Evolutionary conservation across 1,140 invertebrate genomes (phyloP).

Genomic region (Eciton burchellii): DNA sequence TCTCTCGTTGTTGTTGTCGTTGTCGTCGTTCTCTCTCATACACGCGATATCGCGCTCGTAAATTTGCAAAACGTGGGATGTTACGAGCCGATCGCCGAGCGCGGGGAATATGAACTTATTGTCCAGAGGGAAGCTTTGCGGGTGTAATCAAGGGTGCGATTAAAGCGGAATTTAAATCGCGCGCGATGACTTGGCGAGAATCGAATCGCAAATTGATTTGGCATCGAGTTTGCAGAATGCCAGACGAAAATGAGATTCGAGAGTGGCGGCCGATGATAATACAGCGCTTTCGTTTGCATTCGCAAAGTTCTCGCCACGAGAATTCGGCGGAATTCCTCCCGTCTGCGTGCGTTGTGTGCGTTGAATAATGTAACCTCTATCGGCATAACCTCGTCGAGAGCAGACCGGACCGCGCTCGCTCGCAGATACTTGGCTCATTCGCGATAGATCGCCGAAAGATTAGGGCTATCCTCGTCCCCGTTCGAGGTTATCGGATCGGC

Average conservation of each 20-base stretch:
- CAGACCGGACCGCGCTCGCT: constrained; percentile 60
- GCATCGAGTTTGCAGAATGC: no score
- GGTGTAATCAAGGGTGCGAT: not conserved
- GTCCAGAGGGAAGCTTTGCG: not conserved
- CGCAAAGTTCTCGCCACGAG: no score
- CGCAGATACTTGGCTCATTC: constrained; percentile 81
- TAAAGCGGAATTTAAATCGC: not conserved
- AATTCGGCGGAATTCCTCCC: not conserved
- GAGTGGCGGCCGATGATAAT: no score
- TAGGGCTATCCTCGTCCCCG: constrained; percentile 75
- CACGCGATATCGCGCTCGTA: constrained; percentile 45
- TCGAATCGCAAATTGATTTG: no score
- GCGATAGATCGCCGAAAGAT: constrained; percentile 83
- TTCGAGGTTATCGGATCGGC: constrained; percentile 73
- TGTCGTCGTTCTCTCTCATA: constrained; percentile 5
- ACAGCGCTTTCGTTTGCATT: no score
- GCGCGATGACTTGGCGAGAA: no score
- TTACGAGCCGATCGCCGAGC: constrained; percentile 30
- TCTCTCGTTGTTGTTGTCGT: constrained; percentile 4
- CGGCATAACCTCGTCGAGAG: constrained; percentile 74
- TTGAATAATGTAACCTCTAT: constrained; percentile 76
- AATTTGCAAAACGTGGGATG: constrained; percentile 34
- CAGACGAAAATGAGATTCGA: no score
- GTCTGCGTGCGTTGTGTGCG: constrained; percentile 34
- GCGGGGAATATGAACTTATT: constrained; percentile 37